Evolutionary conservation across 2,888 invertebrate species (phyloP), one percentile per base, ranked within the genome.

Genomic region (Hemithea aestivaria): DNA sequence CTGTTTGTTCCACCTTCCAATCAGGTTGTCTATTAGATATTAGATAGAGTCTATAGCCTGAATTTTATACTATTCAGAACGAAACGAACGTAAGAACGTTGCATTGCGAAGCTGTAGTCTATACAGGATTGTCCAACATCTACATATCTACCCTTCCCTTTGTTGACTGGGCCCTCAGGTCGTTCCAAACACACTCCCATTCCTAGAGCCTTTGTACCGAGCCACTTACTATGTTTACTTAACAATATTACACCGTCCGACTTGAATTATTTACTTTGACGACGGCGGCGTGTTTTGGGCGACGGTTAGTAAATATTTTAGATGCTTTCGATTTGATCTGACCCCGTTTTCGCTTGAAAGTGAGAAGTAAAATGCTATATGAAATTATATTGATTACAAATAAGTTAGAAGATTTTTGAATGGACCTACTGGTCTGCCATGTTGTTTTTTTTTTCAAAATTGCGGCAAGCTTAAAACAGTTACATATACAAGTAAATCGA

Each of bases 241-340:
- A 49, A 46, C 50, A 49, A 51, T 51, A 55, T 54, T 45, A 49
- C 45, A 45, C 39, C 28, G 24, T 22, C 43, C 45, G 51, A 45
- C 48, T 42, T 6, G 38, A 49, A 49, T 48, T 56, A 53, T 53
- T 56, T 53, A 41, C 49, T 25, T 26, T 21, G 37, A 30, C 41
- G 41, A 34, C 34, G 41, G 44, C 40, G 39, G 34, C 43, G 27
- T 40, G 44, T 27, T 40, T 27, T 27, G 40, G 35, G 28, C 26
- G 28, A 36, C 12, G 24, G 25, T 26, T 21, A 10, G 35, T 43
- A 52, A 49, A 52, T 52, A 52, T 47, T 49, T 50, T 43, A 43
- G 35, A n/a, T 35, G 39, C 28, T 38, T 39, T 43, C 45, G 32
- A 45, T 44, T 46, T 47, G 44, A 33, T 45, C 30, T 29, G 31